Base-by-base conservation (phyloP, 2,113 vertebrate genomes). In the Strigops habroptila region DNA sequence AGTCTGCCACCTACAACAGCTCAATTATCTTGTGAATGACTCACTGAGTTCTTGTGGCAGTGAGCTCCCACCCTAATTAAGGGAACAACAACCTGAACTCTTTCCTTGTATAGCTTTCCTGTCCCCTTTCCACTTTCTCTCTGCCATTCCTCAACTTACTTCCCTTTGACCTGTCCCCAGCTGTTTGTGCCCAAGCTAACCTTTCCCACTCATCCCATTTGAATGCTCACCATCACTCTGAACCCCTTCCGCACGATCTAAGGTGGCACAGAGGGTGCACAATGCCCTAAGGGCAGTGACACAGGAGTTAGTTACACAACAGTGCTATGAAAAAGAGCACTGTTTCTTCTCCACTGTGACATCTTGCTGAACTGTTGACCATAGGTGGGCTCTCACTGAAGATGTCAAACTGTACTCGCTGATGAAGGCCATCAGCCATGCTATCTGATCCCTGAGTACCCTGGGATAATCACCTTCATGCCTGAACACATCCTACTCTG, bases 1-100 rank as follows among this genome's bases (percentile, higher is more conserved):
- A 89, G 91, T 89, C 70, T 89, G 80, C 91, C 91, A 95, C 94
- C 91, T 95, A 91, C 95, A 91, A 86, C 55, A 88, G 86, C 83
- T 95, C 95, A 84, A 95, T 97, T 95, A 90, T 91, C 92, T 76
- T 75, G 60, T 2, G 8, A 86, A 93, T 97, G 96, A 97, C 74
- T 97, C 95, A 97, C 65, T 43, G 60, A 91, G 86, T 18, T 85
- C 89, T 95, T 75, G 68, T 79, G 78, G 89, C 93, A 97, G 78
- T n/a, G 83, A 95, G 86, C 57, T 95, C 52, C 77, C 14, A 4
- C 84, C 87, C 81, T 94, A 91, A 94, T 93, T 93, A 86, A 87
- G 53, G 63, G 46, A 95, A 71, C 77, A 95, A 39, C 80, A 76
- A 84, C 83, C 69, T 82, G 86, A 97, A 70, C 43, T 92, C 48